phyloP scores from a whole-genome alignment of 2,888 invertebrate species.

The Dilophus febrilis region DNA sequence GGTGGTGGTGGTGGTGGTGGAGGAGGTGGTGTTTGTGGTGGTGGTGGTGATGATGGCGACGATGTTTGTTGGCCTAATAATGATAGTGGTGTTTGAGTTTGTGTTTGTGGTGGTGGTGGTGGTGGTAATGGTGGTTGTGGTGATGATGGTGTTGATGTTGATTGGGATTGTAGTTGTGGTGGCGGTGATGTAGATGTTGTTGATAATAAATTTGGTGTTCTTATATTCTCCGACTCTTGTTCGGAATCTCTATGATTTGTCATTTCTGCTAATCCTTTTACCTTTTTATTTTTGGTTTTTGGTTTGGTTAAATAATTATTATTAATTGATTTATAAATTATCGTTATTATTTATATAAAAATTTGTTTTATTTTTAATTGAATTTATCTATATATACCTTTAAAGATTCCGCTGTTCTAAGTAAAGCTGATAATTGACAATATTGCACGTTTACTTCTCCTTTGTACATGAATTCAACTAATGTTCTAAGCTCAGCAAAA shows the following conservation, averaged over 20 bases:
- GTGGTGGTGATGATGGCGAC: slow-evolving; percentile 11
- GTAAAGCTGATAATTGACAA: slow-evolving; percentile 76
- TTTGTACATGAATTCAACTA: slow-evolving; percentile 93
- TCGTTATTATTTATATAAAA: no score
- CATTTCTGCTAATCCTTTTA: slow-evolving; percentile 86
- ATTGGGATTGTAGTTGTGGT: slow-evolving; percentile 13
- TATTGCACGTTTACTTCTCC: slow-evolving; percentile 91
- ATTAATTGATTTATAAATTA: no score
- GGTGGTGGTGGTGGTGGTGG: slow-evolving; percentile 21
- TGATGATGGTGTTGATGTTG: slow-evolving; percentile 12
- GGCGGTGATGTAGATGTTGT: slow-evolving; percentile 12
- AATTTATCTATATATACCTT: no score
- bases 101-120: slow-evolving; percentile 9
- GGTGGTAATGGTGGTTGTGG: slow-evolving; percentile 7
- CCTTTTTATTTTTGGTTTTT: slow-evolving; percentile 25
- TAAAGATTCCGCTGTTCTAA: slow-evolving; percentile 83
- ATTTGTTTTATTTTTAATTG: no score
- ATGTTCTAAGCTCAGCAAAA: slow-evolving; percentile 74
- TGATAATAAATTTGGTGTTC: slow-evolving; percentile 27
- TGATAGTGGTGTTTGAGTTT: slow-evolving; percentile 17
- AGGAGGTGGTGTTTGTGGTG: slow-evolving; percentile 15
- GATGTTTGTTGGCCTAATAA: no score
- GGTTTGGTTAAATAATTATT: neutral
- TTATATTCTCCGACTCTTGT: slow-evolving; percentile 33
- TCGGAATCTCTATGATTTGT: slow-evolving; percentile 50